Conservation (phyloP, 2,888 invertebrate species). For the Apamea sordens region DNA sequence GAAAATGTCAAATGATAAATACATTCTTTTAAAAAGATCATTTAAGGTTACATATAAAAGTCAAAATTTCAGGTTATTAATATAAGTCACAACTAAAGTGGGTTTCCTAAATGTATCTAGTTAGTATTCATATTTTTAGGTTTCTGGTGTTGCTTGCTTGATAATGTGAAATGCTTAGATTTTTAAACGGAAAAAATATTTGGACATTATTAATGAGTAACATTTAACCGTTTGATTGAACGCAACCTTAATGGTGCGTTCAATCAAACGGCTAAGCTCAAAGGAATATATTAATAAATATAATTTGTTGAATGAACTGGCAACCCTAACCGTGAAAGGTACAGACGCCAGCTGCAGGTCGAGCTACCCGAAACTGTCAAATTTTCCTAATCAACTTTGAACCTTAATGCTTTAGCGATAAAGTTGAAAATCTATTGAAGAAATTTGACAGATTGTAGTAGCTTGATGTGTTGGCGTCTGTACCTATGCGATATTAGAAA, state of each 20-base stretch:
- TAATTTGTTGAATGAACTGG: slow-evolving; percentile 6
- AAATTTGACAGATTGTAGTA: too few species aligned
- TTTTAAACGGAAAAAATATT: neutral
- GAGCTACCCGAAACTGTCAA: too few species aligned
- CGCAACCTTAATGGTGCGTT: too few species aligned
- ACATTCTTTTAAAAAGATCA: too few species aligned
- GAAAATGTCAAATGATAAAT: too few species aligned
- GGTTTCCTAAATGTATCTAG: neutral
- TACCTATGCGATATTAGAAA: neutral
- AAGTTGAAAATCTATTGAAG: too few species aligned
- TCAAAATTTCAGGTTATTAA: neutral
- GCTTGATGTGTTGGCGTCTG: too few species aligned
- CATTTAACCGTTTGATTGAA: slow-evolving; percentile 1
- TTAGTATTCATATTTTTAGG: neutral
- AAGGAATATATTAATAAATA: slow-evolving; percentile 11
- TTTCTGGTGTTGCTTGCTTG: neutral
- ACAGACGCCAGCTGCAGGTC: too few species aligned
- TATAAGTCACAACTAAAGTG: neutral
- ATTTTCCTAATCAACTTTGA: too few species aligned
- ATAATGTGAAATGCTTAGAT: neutral
- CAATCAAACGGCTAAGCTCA: neutral
- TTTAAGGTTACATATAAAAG: neutral
- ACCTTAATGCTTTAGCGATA: too few species aligned
- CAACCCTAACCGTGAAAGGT: neutral
- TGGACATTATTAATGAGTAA: neutral